A percentile compares a stretch with the other conserved stretches of the same genome.
Evolutionary conservation across 1,140 invertebrate genomes (phyloP).

Genomic region (Sipha flava): DNA sequence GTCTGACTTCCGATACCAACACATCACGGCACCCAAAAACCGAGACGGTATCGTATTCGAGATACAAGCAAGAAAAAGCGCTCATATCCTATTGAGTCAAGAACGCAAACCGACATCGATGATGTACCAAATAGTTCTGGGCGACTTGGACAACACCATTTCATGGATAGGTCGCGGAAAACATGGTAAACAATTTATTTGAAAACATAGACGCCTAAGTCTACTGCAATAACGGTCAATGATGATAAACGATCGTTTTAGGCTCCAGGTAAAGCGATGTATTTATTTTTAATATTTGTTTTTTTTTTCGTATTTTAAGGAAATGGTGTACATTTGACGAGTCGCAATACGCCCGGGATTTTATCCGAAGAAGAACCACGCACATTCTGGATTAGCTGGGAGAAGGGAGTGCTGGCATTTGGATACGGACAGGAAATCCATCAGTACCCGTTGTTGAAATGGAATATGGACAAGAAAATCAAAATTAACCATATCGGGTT

Average conservation of each 20-base stretch:
- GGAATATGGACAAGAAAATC: conserved; percentile 50
- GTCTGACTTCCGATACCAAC: conserved; percentile 54
- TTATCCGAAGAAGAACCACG: conserved; percentile 47
- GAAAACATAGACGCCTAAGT: too few relatives aligned
- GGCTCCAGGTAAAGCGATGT: too few relatives aligned
- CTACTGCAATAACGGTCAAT: too few relatives aligned
- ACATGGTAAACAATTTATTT: conserved; percentile 48
- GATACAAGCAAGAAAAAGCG: conserved; percentile 48
- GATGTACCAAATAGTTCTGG: conserved; percentile 54
- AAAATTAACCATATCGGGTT: conserved; percentile 54
- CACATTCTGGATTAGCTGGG: conserved; percentile 56
- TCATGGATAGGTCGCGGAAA: conserved; percentile 54
- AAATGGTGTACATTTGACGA: conserved; percentile 51
- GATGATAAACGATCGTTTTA: too few relatives aligned
- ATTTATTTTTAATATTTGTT: too few relatives aligned
- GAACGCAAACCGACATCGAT: conserved; percentile 47
- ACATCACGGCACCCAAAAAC: conserved; percentile 53
- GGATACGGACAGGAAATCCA: conserved; percentile 48
- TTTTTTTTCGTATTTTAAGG: conserved; percentile 43
- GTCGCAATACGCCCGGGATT: conserved; percentile 48
- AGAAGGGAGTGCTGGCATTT: conserved; percentile 48
- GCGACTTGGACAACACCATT: conserved; percentile 49
- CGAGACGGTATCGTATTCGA: conserved; percentile 52
- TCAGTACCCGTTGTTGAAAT: conserved; percentile 47
- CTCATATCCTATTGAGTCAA: conserved; percentile 51